Evolutionary conservation across 2,113 vertebrate species (phyloP).

Genomic region (Chinchilla lanigera): DNA sequence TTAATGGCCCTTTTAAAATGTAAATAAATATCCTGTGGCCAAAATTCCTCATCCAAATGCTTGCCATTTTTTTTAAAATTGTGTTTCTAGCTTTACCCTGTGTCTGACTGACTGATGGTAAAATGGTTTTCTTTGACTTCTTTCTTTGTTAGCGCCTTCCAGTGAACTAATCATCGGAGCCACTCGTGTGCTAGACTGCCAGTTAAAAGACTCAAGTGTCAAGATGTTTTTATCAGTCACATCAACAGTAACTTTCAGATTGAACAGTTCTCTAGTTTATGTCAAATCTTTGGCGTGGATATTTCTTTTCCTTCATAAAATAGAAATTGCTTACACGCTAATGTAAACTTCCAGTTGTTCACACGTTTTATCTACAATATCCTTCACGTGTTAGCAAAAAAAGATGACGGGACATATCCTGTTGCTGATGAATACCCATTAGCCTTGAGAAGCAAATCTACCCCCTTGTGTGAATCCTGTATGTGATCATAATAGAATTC

Average conservation of each 20-base stretch:
- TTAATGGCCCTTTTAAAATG: slow-evolving; percentile 44
- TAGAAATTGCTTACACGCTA: slow-evolving; percentile 80
- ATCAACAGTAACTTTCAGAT: slow-evolving; percentile 82
- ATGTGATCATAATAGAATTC: slow-evolving; percentile 79
- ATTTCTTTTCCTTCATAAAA: slow-evolving; percentile 70
- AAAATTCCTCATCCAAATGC: background rate
- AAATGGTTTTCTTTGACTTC: slow-evolving; percentile 63
- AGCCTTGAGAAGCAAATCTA: slow-evolving; percentile 79
- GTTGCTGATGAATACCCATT: slow-evolving; percentile 79
- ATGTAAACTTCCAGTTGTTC: slow-evolving; percentile 72
- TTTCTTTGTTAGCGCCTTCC: slow-evolving; percentile 77
- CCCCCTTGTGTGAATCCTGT: slow-evolving; percentile 72
- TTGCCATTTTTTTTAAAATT: background rate
- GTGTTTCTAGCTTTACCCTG: slow-evolving; percentile 50
- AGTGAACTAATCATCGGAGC: slow-evolving; percentile 82
- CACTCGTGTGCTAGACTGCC: slow-evolving; percentile 83
- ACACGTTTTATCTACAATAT: slow-evolving; percentile 79
- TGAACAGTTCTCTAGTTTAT: slow-evolving; percentile 79
- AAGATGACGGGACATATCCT: slow-evolving; percentile 74
- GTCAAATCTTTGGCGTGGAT: slow-evolving; percentile 76
- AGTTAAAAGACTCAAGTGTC: slow-evolving; percentile 87
- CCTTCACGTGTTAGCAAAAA: slow-evolving; percentile 81
- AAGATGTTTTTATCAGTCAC: slow-evolving; percentile 86
- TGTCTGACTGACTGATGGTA: background rate
- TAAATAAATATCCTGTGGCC: slow-evolving; percentile 37